Evolutionary conservation across 2,113 vertebrate species (phyloP).

Genomic region (Phalacrocorax pelagicus): DNA sequence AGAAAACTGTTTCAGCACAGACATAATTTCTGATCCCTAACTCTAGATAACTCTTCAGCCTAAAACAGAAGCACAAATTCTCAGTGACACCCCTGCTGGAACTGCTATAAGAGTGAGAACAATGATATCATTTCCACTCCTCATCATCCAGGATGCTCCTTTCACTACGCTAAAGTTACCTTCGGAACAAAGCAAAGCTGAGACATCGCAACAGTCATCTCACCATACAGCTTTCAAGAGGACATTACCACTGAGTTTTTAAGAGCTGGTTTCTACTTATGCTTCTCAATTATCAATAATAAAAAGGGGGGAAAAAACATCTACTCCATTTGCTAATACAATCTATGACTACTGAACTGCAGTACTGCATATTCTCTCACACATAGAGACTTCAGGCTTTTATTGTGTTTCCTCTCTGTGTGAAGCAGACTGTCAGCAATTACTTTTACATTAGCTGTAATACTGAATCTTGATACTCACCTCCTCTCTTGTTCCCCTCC

Average conservation of each 20-base stretch:
- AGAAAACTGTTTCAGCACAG: background rate
- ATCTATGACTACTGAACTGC: background rate
- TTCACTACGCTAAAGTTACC: background rate
- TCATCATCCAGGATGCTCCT: background rate
- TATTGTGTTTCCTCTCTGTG: background rate
- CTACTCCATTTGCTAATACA: background rate
- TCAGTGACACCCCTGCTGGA: background rate
- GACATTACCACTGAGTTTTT: background rate
- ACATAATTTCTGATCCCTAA: background rate
- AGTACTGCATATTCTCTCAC: background rate
- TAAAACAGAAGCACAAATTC: background rate
- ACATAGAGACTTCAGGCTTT: background rate
- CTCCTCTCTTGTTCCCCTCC: background rate
- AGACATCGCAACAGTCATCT: background rate
- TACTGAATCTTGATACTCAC: conserved; percentile 2
- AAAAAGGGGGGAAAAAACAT: background rate
- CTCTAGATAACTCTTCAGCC: background rate
- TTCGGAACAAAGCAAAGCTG: background rate
- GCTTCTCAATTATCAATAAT: background rate
- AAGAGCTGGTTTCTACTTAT: background rate
- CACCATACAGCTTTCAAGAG: background rate
- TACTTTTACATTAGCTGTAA: conserved; percentile 52
- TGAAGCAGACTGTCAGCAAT: conserved; percentile 19
- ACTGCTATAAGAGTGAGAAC: background rate
- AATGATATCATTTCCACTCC: background rate